Conservation (phyloP, 2,888 invertebrate genomes). For the Antheraea yamamai region DNA sequence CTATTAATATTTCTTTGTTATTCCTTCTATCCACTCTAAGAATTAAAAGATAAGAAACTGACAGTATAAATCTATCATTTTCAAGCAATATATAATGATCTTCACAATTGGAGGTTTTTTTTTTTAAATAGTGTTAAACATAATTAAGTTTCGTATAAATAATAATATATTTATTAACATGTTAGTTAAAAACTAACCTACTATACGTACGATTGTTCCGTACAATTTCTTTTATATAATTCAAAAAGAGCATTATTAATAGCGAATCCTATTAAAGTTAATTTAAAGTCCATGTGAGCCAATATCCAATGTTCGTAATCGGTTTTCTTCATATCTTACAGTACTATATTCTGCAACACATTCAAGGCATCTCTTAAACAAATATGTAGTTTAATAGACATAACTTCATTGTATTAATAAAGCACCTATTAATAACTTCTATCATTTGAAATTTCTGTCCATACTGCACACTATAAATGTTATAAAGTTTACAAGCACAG, state of each 20-base stretch:
- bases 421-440: not conserved
- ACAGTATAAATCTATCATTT: not conserved
- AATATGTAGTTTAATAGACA: not conserved
- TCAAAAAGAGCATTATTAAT: not conserved
- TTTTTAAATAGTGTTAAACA: not conserved
- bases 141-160: not conserved
- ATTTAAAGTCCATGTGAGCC: not conserved
- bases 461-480: not conserved
- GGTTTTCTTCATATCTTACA: not conserved
- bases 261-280: not conserved
- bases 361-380: not conserved
- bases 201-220: not conserved
- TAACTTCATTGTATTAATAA: not conserved
- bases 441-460: not conserved
- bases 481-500: not conserved
- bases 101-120: not conserved
- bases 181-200: constrained; percentile 3
- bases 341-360: not conserved
- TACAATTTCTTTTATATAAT: not conserved
- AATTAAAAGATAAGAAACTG: not conserved
- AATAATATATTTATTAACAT: not conserved
- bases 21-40: not conserved
- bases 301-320: not conserved
- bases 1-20: not conserved
- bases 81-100: not conserved